Evolutionary conservation across 2,797 vertebrate species (phyloP), one percentile per base, ranked within the genome.

Genomic region (Thunnus albacares): DNA sequence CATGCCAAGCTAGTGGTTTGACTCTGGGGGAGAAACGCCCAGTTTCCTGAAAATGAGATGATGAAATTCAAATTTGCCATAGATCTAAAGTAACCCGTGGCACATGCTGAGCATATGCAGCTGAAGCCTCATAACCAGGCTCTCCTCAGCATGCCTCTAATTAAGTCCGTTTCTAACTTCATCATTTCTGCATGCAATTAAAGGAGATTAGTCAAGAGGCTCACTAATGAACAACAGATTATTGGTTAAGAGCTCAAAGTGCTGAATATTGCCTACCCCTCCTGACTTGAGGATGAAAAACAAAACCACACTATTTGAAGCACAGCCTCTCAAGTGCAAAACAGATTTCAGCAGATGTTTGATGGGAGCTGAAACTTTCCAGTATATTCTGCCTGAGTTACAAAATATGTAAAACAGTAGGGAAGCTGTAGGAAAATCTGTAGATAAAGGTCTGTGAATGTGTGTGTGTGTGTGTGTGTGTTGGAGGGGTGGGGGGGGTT

Each of bases 201-300:
- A 83, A 94, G 93, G 63, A 93, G 87, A 90, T 94, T 92, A 93
- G 90, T 88, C 80, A 80, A 86, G 79, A 92, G 90, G 65, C 77
- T 79, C 67, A 52, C 90, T 94, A 95, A 96, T 95, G 92, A 94
- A 91, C 91, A 96, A 92, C 95, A 96, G 93, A 95, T 94, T 86
- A 94, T 91, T 84, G 92, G 90, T 85, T 71, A 26, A 59, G 80
- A 80, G 77, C 84, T 91, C 86, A 90, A 89, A 94, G 81, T 49
- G 58, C 66, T 71, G 75, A 85, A 71, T 74, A 61, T 63, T 66
- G 35, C 62, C 80, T 74, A 30, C 71, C 70, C 85, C 79, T 87
- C 74, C 79, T 82, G 86, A 86, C 69, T 81, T 66, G 75, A 91
- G 86, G 87, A 87, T 90, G 82, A 90, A 87, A 85, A 86, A 83